Conservation (phyloP, 2,113 vertebrate genomes). For the Holacanthus passer region DNA sequence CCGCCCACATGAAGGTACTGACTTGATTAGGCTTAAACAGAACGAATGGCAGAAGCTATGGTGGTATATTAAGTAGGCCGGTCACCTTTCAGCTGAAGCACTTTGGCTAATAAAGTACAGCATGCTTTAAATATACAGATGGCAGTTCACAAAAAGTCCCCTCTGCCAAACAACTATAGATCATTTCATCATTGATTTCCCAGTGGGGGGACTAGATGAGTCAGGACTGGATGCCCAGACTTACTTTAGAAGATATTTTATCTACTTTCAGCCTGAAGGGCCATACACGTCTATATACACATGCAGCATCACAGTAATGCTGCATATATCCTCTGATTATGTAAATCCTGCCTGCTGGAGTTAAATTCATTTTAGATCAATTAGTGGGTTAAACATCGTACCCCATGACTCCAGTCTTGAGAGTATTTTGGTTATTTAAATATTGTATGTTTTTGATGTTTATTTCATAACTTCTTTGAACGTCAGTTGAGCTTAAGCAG, state of each 20-base stretch:
- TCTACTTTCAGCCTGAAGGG: slow-evolving; percentile 35
- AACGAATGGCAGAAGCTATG: neutral
- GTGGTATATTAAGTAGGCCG: neutral
- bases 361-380: slow-evolving; percentile 57
- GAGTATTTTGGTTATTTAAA: slow-evolving; percentile 57
- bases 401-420: slow-evolving; percentile 26
- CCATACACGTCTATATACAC: slow-evolving; percentile 16
- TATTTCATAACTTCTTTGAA: slow-evolving; percentile 51
- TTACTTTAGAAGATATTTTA: slow-evolving; percentile 43
- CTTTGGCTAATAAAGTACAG: neutral
- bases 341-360: slow-evolving; percentile 60
- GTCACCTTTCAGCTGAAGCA: neutral
- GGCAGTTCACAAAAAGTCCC: neutral
- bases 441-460: slow-evolving; percentile 56
- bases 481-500: slow-evolving; percentile 35
- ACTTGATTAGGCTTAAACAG: neutral
- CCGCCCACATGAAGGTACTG: slow-evolving; percentile 82
- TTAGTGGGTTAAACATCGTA: slow-evolving; percentile 58
- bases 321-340: slow-evolving; percentile 55
- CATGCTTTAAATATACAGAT: neutral
- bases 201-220: slow-evolving; percentile 2
- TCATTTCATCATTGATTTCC: slow-evolving; percentile 18
- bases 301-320: neutral
- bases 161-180: slow-evolving; percentile 2
- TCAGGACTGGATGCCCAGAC: slow-evolving; percentile 28